Base-by-base conservation (phyloP, 2,888 invertebrate genomes). In the Eurois occulta region DNA sequence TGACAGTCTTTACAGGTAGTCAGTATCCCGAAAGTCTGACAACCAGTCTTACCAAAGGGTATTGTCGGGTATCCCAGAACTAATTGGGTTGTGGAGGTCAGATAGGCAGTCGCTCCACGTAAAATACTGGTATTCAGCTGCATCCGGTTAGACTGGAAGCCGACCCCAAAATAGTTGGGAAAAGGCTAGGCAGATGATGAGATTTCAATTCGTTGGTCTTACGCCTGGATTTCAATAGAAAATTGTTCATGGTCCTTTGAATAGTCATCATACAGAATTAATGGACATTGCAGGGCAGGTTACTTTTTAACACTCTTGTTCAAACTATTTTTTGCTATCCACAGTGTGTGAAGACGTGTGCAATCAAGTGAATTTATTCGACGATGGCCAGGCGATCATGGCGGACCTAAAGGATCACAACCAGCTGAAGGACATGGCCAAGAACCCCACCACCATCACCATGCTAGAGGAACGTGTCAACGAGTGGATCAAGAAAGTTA, bases 281-380 rank as follows among this genome's bases (percentile, higher is more conserved):
- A 28, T 58, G 7, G 58, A 58, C 16, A 58, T 60, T 60, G 32
- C 60, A 18, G 32, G 55, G n/a, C n/a, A 16, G 32, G n/a, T 35
- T 21, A 35, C 16, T 66, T 24, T 32, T 1, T 35, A 41, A 16
- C 1, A 70, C 1, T 4, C 11, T 2, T 0, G 16, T 70, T 52
- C 4, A 24, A 72, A 43, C 18, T n/a, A 24, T 24, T 60, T 55
- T 38, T 6, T 67, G 18, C 0, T 35, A 38, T 35, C 16, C 8
- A 11, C 85, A 97, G 98, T 98, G 0, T 99, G 98, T 88, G 98
- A 99, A 93, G 98, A 98, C 93, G 98, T 99, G 0, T 98, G 98
- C 88, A 97, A 97, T 84, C 98, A 98, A 93, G 97, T 97, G 8
- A 98, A 98, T 90, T 96, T 98, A 52, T 98, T 99, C 88, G 98